These are phyloP conservation scores for Pocillopora verrucosa DNA, from an alignment of 64 coral and sea anemone species.

Conservation along the genomic window DNA sequence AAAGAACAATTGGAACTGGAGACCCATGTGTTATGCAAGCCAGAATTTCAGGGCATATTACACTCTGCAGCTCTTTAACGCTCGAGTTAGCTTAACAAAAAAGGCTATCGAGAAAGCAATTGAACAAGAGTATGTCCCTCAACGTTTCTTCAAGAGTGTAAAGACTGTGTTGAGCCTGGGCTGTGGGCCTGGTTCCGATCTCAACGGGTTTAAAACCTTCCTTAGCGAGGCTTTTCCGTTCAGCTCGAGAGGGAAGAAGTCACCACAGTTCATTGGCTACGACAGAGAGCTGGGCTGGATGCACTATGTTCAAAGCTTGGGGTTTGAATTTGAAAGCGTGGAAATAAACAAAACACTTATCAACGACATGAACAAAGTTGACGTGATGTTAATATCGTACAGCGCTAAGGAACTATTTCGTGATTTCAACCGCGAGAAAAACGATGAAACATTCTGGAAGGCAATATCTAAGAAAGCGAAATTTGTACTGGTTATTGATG, in stretches of 20 bases:
- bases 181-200: slow-evolving; percentile 60
- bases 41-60: slow-evolving; percentile 69
- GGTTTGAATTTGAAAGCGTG: slow-evolving; percentile 49
- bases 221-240: slow-evolving; percentile 44
- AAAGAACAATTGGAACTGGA: slow-evolving; percentile 51
- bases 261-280: slow-evolving; percentile 34
- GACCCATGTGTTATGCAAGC: slow-evolving; percentile 63
- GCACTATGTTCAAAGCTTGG: slow-evolving; percentile 43
- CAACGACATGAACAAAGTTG: slow-evolving; percentile 12
- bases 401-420: slow-evolving; percentile 6
- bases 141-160: slow-evolving; percentile 19
- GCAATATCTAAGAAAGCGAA: slow-evolving; percentile 56
- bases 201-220: slow-evolving; percentile 56
- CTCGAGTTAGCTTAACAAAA: slow-evolving; percentile 27
- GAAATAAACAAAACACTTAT: slow-evolving; percentile 25
- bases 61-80: slow-evolving; percentile 49
- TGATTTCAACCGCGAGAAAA: neutral
- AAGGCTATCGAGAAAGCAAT: slow-evolving; percentile 38
- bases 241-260: slow-evolving; percentile 19
- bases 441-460: slow-evolving; percentile 39
- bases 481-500: slow-evolving; percentile 56
- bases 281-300: slow-evolving; percentile 64
- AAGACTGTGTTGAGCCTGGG: slow-evolving; percentile 37
- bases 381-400: slow-evolving; percentile 60
- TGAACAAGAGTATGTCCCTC: slow-evolving; percentile 22